A percentile compares a stretch with the other conserved stretches of the same genome.
Evolutionary conservation across 1,140 invertebrate species (phyloP).

Genomic region (Schlechtendalia chinensis): DNA sequence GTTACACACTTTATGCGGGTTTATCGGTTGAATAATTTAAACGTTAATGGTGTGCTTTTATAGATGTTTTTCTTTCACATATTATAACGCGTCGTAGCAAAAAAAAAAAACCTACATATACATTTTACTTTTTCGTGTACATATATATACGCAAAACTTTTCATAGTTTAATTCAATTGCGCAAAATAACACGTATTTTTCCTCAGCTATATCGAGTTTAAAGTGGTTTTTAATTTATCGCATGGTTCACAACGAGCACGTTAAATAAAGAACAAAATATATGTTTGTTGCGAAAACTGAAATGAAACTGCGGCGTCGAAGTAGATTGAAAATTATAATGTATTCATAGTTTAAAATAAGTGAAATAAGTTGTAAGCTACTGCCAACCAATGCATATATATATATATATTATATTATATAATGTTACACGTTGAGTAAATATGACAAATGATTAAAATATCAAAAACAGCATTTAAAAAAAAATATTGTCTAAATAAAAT

Average conservation of each 20-base stretch:
- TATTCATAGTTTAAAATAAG: neutral
- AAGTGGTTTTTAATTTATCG: slow-evolving; percentile 9
- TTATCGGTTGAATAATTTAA: slow-evolving; percentile 1
- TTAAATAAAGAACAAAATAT: neutral
- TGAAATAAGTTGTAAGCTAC: no score
- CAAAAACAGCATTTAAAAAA: no score
- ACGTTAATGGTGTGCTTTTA: neutral
- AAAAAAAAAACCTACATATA: no score
- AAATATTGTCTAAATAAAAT: no score
- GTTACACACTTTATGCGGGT: neutral
- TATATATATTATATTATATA: no score
- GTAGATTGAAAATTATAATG: neutral
- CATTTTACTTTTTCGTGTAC: no score
- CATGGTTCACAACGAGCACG: neutral
- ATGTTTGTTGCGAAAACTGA: neutral
- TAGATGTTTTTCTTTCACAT: neutral
- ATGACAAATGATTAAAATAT: no score
- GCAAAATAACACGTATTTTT: neutral
- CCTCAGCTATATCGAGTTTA: neutral
- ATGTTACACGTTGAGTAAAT: no score
- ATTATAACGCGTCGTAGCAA: neutral
- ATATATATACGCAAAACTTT: neutral
- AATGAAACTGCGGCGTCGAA: neutral
- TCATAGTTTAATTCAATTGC: neutral
- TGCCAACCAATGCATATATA: no score